phyloP scores from a whole-genome alignment of 2,113 vertebrate species.

The Tapirus terrestris region DNA sequence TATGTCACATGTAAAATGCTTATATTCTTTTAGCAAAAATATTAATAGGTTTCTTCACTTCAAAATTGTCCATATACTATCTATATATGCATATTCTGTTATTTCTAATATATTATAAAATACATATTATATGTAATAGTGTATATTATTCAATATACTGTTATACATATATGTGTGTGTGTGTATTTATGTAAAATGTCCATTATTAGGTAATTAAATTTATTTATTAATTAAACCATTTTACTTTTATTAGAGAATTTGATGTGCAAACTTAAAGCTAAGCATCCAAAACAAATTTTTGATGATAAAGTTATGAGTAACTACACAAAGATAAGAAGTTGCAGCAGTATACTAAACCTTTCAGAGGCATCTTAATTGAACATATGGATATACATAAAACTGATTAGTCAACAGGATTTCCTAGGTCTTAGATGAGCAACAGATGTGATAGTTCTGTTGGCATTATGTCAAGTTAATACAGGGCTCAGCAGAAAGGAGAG shows the following conservation, averaged over 20 bases:
- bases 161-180: background rate
- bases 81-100: background rate
- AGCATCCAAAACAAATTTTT: background rate
- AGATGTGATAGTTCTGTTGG: background rate
- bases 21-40: background rate
- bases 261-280: background rate
- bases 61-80: background rate
- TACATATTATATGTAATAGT: background rate
- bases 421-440: background rate
- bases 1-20: background rate
- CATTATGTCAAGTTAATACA: background rate
- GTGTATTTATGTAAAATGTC: background rate
- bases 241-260: constrained; percentile 17
- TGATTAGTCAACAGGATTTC: background rate
- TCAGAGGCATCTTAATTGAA: background rate
- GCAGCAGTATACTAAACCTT: background rate
- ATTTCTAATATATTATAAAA: background rate
- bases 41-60: background rate
- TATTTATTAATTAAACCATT: background rate
- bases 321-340: background rate
- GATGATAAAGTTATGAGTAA: background rate
- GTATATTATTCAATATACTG: background rate
- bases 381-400: background rate
- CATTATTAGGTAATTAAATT: background rate
- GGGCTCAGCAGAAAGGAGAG: background rate